Evolutionary conservation across 2,888 invertebrate genomes (phyloP), one percentile per base, ranked within the genome.

Genomic region (Homarus gammarus): DNA sequence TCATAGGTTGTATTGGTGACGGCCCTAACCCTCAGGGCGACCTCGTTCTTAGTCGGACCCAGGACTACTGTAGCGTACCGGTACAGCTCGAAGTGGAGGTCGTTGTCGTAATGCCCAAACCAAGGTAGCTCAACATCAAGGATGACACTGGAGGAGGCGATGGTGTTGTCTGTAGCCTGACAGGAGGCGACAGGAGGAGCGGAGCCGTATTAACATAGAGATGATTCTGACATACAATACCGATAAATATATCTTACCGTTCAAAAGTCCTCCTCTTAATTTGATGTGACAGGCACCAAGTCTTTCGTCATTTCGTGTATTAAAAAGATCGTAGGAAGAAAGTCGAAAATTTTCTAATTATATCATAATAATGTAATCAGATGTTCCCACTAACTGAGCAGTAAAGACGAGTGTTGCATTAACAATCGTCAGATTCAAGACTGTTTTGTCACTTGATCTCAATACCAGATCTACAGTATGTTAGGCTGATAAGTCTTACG

Each of bases 41-140:
- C 70, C 1, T 81, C 51, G 38, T 27, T 61, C 12, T 12, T n/a
- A 5, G 5, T 36, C 49, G 56, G 75, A 6, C 61, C 0, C 22
- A 75, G 15, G 36, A 84, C 56, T 40, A 75, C 51, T 6, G 75
- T 56, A 38, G 72, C 61, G 31, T 84, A 84, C 84, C 27, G 31
- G 22, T 36, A 73, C 56, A 38, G 61, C 40, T 84, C 84, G 61
- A 84, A 84, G 84, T 84, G 61, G 1, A 84, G 5, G 72, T 27
- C 38, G 27, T 3, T 40, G 27, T 56, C 38, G 15, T 31, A 1
- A 27, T 36, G 5, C 12, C 38, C 0, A 2, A 12, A 3, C 84
- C 75, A 75, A 12, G 84, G 84, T 10, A 84, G 84, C 0, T 1
- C 56, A 18, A 84, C 73, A 0, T 38, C 51, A 6, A 84, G 75